phyloP scores from a whole-genome alignment of 1,140 invertebrate species.

The Rhyacophila brunnea region DNA sequence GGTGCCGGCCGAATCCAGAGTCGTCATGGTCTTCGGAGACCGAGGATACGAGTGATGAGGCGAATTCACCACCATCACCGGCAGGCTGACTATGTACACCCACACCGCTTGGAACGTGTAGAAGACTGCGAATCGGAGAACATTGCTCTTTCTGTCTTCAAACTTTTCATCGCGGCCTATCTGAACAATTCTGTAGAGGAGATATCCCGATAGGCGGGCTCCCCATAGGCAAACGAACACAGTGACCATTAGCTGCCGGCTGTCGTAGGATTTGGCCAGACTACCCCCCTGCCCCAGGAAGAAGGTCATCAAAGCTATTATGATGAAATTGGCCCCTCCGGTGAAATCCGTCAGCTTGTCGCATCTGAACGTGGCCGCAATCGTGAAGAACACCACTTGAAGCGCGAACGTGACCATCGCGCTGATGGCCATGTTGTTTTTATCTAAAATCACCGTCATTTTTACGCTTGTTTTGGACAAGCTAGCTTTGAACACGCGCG shows the following conservation, averaged over 20 bases:
- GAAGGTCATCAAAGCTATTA: slow-evolving; percentile 83
- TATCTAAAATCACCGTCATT: slow-evolving; percentile 74
- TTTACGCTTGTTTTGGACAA: slow-evolving; percentile 26
- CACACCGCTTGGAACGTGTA: slow-evolving; percentile 93
- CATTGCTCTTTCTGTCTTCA: slow-evolving; percentile 83
- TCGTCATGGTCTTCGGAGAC: slow-evolving; percentile 79
- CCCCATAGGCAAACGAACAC: slow-evolving; percentile 85
- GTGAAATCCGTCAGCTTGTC: slow-evolving; percentile 92
- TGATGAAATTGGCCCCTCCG: slow-evolving; percentile 87
- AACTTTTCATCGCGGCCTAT: slow-evolving; percentile 88
- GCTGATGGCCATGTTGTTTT: slow-evolving; percentile 84
- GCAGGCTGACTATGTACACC: slow-evolving; percentile 89
- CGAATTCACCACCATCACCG: slow-evolving; percentile 89
- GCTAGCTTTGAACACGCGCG: too few species aligned
- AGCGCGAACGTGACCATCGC: slow-evolving; percentile 83
- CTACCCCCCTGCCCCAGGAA: slow-evolving; percentile 74
- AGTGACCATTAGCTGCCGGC: slow-evolving; percentile 85
- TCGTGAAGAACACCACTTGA: slow-evolving; percentile 85
- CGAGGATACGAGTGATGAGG: slow-evolving; percentile 74
- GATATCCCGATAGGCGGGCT: slow-evolving; percentile 75
- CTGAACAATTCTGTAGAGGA: slow-evolving; percentile 84
- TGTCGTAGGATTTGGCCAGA: slow-evolving; percentile 73
- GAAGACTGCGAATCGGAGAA: slow-evolving; percentile 83
- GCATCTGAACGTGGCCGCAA: slow-evolving; percentile 81
- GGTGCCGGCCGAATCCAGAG: slow-evolving; percentile 79